Evolutionary conservation across 2,797 vertebrate species (phyloP).

Genomic region (Sorex maritimensis): DNA sequence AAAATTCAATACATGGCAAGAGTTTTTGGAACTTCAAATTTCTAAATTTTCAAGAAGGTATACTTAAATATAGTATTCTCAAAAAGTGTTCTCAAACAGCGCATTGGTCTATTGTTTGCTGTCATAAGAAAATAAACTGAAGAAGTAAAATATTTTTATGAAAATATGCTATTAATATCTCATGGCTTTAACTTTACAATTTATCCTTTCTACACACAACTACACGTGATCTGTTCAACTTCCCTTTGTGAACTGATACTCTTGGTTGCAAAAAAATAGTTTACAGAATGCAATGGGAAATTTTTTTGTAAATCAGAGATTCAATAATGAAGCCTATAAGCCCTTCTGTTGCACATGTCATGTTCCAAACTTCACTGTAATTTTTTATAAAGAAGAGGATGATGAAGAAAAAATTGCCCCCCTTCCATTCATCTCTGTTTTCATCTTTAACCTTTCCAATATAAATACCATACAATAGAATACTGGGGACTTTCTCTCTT

Average conservation of each 20-base stretch:
- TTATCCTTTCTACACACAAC: neutral
- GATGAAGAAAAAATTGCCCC: no score
- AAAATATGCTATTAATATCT: neutral
- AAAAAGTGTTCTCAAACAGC: neutral
- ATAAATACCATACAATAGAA: neutral
- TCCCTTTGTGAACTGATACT: neutral
- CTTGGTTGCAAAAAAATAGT: neutral
- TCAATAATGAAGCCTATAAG: neutral
- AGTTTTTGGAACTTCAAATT: neutral
- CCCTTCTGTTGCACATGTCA: neutral
- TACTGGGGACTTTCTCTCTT: neutral
- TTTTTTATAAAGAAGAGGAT: neutral
- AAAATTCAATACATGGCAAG: neutral
- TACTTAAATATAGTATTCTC: neutral
- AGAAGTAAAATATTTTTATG: neutral
- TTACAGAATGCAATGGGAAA: neutral
- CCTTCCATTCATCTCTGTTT: neutral
- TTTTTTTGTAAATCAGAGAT: neutral
- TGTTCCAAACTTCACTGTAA: no score
- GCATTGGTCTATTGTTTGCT: neutral
- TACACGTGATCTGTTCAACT: neutral
- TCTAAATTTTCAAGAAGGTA: slow-evolving; percentile 19
- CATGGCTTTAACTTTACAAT: no score
- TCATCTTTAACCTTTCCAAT: neutral
- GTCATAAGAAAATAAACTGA: neutral